Percentiles rank a stretch among this genome's conserved stretches.
Conservation (phyloP, 1,140 invertebrate genomes). For the Neodiprion lecontei region DNA sequence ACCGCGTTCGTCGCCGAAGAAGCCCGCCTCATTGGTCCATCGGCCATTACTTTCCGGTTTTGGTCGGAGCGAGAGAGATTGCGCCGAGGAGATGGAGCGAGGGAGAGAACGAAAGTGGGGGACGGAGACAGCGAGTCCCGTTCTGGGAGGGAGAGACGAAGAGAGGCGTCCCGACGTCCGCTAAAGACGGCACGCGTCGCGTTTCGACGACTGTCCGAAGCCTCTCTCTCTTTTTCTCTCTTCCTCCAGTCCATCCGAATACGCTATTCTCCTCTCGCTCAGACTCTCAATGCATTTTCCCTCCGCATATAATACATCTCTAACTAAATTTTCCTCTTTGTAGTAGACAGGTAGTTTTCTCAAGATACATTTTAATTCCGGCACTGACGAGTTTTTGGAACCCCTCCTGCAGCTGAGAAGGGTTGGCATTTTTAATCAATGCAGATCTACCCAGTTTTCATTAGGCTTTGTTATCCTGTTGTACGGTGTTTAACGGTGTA, state of each 20-base stretch:
- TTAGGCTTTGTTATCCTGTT: too few species aligned
- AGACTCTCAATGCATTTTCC: neutral
- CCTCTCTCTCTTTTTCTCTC: constrained; percentile 11
- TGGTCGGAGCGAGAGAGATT: constrained; percentile 42
- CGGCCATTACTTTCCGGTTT: constrained; percentile 36
- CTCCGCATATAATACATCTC: neutral
- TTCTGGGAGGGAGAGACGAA: constrained; percentile 13
- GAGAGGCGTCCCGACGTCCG: constrained; percentile 51
- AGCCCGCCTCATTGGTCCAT: constrained; percentile 47
- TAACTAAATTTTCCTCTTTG: neutral
- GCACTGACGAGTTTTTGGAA: neutral
- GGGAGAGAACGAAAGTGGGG: constrained; percentile 10
- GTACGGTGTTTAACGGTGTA: too few species aligned
- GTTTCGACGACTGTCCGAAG: constrained; percentile 39
- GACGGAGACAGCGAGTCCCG: constrained; percentile 8
- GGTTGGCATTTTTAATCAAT: constrained; percentile 21
- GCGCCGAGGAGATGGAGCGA: constrained; percentile 28
- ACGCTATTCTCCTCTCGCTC: neutral
- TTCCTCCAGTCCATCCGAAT: neutral
- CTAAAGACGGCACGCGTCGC: constrained; percentile 58
- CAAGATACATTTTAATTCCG: constrained; percentile 12
- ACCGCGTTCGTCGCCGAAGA: constrained; percentile 32
- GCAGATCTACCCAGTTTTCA: neutral
- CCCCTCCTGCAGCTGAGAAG: constrained; percentile 1
- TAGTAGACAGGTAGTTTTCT: neutral